phyloP scores from a whole-genome alignment of 2,888 invertebrate species.

The Erebia aethiops region DNA sequence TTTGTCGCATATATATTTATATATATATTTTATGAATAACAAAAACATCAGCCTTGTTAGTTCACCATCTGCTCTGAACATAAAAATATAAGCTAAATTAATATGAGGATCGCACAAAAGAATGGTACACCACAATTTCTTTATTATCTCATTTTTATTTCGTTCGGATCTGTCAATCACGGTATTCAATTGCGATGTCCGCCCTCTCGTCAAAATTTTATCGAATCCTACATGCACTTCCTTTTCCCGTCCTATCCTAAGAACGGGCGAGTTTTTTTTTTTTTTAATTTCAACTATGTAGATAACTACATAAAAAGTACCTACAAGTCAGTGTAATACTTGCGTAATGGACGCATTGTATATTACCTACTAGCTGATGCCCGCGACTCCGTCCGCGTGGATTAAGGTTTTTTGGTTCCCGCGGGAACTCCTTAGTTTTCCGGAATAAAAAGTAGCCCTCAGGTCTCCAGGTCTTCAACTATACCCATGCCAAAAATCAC shows the following conservation, averaged over 20 bases:
- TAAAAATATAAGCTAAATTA: slow-evolving; percentile 44
- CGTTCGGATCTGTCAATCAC: slow-evolving; percentile 66
- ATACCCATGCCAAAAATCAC: too few relatives aligned
- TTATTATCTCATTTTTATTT: slow-evolving; percentile 39
- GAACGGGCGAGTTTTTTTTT: slow-evolving; percentile 26
- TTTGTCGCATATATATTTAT: too few relatives aligned
- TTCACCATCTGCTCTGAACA: slow-evolving; percentile 53
- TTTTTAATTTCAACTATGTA: slow-evolving; percentile 1
- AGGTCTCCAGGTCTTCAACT: too few relatives aligned
- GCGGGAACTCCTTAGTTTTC: too few relatives aligned
- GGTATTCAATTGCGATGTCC: slow-evolving; percentile 62
- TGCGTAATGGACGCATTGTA: too few relatives aligned
- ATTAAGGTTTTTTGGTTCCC: too few relatives aligned
- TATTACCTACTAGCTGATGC: too few relatives aligned
- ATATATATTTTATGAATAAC: too few relatives aligned
- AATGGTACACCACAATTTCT: slow-evolving; percentile 35
- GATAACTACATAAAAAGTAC: not conserved
- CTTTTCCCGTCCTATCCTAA: slow-evolving; percentile 40
- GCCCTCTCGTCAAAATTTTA: slow-evolving; percentile 58
- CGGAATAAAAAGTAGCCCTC: too few relatives aligned
- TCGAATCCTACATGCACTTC: slow-evolving; percentile 41
- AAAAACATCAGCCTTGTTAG: slow-evolving; percentile 14
- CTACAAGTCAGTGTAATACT: too few relatives aligned
- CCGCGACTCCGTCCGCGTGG: too few relatives aligned
- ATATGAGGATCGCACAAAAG: slow-evolving; percentile 42